Evolutionary conservation across 2,888 invertebrate genomes (phyloP).

Genomic region (Heteropelma amictum): DNA sequence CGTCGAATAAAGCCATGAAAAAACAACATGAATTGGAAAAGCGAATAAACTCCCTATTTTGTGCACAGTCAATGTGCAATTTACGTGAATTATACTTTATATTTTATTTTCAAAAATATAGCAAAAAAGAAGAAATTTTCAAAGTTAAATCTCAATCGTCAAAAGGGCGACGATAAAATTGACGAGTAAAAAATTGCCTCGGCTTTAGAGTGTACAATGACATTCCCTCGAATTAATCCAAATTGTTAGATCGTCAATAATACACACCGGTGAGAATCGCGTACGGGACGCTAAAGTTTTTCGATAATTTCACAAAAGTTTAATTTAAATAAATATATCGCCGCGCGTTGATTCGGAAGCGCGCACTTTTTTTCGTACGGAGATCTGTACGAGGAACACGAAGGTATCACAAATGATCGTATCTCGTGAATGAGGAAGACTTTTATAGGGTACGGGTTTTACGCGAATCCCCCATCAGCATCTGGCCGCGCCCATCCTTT

Average conservation of each 20-base stretch:
- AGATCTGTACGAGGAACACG: background rate
- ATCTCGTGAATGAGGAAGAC: constrained; percentile 43
- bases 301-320: background rate
- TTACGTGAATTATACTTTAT: too few relatives aligned
- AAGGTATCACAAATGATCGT: constrained; percentile 46
- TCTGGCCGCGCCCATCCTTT: constrained; percentile 34
- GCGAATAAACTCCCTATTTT: too few relatives aligned
- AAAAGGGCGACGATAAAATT: too few relatives aligned
- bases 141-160: too few relatives aligned
- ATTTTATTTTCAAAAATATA: too few relatives aligned
- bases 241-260: background rate
- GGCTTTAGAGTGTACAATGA: too few relatives aligned
- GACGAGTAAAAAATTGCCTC: too few relatives aligned
- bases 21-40: background rate
- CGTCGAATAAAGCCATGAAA: background rate
- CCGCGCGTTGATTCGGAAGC: background rate
- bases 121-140: too few relatives aligned
- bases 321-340: background rate
- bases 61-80: too few relatives aligned
- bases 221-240: too few relatives aligned
- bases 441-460: constrained; percentile 55
- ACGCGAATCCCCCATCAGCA: constrained; percentile 27
- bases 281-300: background rate
- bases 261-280: background rate
- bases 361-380: background rate